Base-by-base conservation (phyloP, 2,888 invertebrate genomes). In the Ectemnius cavifrons region DNA sequence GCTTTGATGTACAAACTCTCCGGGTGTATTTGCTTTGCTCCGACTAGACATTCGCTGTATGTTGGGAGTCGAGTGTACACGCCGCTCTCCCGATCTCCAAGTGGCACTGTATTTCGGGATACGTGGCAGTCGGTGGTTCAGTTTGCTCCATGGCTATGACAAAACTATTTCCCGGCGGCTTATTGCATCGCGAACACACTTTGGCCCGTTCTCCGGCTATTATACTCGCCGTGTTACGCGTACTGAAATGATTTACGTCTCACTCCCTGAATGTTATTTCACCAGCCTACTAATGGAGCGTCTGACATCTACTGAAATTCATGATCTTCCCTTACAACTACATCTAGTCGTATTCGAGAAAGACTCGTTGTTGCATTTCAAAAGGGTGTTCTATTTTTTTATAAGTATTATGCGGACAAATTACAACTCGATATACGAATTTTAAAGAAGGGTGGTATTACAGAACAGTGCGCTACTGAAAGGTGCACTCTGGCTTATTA, bases 161-260 rank as follows among this genome's bases (percentile, higher is more conserved):
- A 71, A 71, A 75, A 67, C 75, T 65, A 75, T 37, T 11, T 37
- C 37, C 61, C 71, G 37, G 76, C 64, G 71, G 71, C 67, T 75
- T 71, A 71, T 77, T 77, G 71, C 57, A 71, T 47, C 59, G 75
- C 71, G 67, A 77, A 77, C 37, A 64, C 76, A 56, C 46, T 46
- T 65, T 49, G n/a, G 62, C 59, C 75, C 68, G 75, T 71, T 75
- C 76, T 71, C 65, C 64, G 3, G 20, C 59, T 59, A 68, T 77
- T 75, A 67, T 68, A 60, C 59, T 11, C 52, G 47, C 28, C 23
- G 16, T 56, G 49, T 37, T 63, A 46, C 67, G 67, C 57, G 61
- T 20, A 16, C 14, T 62, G 6, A 6, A 47, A 67, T 68, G 58
- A 75, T 77, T 71, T 75, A 66, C 76, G 60, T 63, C n/a, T 56